Conservation (phyloP, 2,113 vertebrate species). For the Zosterops hypoxanthus region DNA sequence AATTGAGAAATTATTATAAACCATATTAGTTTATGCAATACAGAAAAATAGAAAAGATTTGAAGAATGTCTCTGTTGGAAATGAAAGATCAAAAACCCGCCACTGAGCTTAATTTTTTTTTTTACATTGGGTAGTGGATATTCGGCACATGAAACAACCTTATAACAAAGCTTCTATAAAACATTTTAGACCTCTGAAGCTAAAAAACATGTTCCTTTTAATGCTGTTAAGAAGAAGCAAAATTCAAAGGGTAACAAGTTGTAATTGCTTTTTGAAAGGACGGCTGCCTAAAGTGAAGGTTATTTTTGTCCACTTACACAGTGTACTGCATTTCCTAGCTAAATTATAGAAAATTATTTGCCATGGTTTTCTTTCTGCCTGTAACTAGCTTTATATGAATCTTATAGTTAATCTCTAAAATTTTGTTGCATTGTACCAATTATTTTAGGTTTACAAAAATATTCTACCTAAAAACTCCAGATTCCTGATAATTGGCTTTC, state of each 20-base stretch:
- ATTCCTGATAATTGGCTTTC: neutral
- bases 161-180: slow-evolving; percentile 19
- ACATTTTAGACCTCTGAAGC: slow-evolving; percentile 26
- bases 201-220: slow-evolving; percentile 22
- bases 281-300: slow-evolving; percentile 5
- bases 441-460: neutral
- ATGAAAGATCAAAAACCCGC: neutral
- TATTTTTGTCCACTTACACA: slow-evolving; percentile 37
- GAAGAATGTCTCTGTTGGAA: slow-evolving; percentile 24
- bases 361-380: neutral
- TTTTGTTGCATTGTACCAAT: neutral
- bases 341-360: slow-evolving; percentile 53
- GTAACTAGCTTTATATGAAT: neutral
- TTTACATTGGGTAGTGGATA: neutral
- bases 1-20: neutral
- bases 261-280: slow-evolving; percentile 44
- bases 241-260: slow-evolving; percentile 35
- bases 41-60: neutral
- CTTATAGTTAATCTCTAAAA: neutral
- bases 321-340: slow-evolving; percentile 7
- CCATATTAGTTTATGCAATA: slow-evolving; percentile 18
- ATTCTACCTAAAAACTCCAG: neutral
- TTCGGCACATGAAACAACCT: slow-evolving; percentile 13
- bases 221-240: neutral
- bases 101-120: neutral